Conservation (phyloP, 2,113 vertebrate genomes). For the Calidris pygmaea region DNA sequence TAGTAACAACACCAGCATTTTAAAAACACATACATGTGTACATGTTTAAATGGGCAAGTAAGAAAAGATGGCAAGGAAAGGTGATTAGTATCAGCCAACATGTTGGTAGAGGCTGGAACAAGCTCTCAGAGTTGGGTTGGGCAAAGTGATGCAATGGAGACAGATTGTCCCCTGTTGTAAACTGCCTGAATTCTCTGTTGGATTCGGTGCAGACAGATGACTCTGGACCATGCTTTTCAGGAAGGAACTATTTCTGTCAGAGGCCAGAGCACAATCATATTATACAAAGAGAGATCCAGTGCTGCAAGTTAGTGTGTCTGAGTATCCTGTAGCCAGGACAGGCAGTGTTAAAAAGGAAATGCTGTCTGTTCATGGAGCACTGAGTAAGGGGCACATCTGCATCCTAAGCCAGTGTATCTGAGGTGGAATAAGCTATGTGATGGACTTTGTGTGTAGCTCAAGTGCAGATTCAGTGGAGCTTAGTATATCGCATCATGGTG, state of each 20-base stretch:
- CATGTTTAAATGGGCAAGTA: neutral
- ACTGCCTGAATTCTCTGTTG: neutral
- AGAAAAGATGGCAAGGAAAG: neutral
- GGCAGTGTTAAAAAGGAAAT: neutral
- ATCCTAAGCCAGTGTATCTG: neutral
- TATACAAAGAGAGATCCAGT: neutral
- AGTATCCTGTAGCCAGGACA: neutral
- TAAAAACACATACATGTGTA: neutral
- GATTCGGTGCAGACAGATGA: neutral
- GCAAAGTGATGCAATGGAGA: neutral
- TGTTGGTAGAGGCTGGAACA: neutral
- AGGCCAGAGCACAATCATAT: neutral
- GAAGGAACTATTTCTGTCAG: neutral
- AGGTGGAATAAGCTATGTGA: neutral
- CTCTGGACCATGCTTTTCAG: neutral
- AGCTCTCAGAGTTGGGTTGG: neutral
- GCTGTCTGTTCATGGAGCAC: neutral
- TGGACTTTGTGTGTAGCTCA: neutral
- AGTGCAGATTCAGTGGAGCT: neutral
- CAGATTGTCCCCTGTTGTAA: neutral
- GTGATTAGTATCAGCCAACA: neutral
- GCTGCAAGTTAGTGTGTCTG: neutral
- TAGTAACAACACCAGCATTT: neutral
- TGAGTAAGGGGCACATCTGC: neutral
- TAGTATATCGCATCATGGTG: neutral